These are phyloP conservation scores for Ammodytes dubius DNA, from an alignment of 2,113 vertebrate genomes.

Conservation along the genomic window DNA sequence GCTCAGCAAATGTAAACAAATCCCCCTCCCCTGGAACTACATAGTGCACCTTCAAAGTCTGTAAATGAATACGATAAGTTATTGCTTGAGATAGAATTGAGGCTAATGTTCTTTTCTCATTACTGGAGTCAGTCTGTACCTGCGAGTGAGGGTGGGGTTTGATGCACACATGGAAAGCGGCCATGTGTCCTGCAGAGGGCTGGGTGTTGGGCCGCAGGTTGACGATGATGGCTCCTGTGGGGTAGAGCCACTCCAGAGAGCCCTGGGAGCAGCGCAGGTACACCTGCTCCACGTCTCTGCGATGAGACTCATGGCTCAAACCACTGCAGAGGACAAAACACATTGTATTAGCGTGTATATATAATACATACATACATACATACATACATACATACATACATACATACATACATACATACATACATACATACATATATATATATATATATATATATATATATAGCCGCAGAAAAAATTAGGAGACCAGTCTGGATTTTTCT, in stretches of 20 bases:
- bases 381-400: no score
- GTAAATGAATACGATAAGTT: no score
- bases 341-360: no score
- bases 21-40: no score
- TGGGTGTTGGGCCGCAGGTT: constrained; percentile 93
- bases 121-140: constrained; percentile 49
- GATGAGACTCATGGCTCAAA: constrained; percentile 91
- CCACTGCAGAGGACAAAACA: constrained; percentile 82
- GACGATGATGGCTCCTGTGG: constrained; percentile 93
- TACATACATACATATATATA: no score
- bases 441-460: no score
- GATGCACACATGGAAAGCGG: constrained; percentile 90
- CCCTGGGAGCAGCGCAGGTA: constrained; percentile 95
- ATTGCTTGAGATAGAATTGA: no score
- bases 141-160: constrained; percentile 88
- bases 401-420: no score
- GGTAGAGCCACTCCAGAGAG: constrained; percentile 95
- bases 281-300: constrained; percentile 95
- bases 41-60: not conserved
- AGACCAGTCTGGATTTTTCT: no score
- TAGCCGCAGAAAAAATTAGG: no score
- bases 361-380: no score
- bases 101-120: not conserved
- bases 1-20: no score
- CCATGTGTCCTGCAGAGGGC: constrained; percentile 68